A percentile compares a stretch with the other conserved stretches of the same genome.
phyloP scores from a whole-genome alignment of 2,797 vertebrate genomes.

The Clarias fuscus region DNA sequence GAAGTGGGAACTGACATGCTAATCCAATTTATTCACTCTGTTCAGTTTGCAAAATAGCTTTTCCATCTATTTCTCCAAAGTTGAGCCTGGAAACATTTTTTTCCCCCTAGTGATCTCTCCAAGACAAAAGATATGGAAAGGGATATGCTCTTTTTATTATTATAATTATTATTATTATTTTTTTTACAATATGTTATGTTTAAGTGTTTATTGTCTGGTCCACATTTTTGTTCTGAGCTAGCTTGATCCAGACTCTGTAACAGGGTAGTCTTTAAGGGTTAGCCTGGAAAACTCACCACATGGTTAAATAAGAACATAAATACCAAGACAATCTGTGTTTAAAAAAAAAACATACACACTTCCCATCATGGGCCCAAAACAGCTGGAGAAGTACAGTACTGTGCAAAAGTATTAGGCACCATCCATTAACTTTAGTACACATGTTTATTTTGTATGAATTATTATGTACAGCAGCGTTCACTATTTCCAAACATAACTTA shows the following conservation, averaged over 20 bases:
- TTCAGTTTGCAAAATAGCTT: background rate
- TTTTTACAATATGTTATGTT: background rate
- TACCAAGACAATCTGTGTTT: background rate
- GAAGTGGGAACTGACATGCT: background rate
- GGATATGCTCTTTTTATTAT: background rate
- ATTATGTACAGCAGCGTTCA: no score
- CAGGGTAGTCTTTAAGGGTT: background rate
- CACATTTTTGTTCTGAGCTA: background rate
- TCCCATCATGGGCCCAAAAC: constrained; percentile 10
- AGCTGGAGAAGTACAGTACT: constrained; percentile 13
- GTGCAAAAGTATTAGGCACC: no score
- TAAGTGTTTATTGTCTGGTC: background rate
- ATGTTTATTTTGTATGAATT: no score
- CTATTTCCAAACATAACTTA: no score
- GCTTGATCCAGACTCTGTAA: background rate
- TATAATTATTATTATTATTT: no score
- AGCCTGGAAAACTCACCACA: constrained; percentile 6
- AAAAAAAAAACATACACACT: constrained; percentile 21
- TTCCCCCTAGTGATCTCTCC: background rate
- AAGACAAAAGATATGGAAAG: background rate
- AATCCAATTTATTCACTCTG: background rate
- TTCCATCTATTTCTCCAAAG: background rate
- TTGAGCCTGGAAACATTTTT: background rate
- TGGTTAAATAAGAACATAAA: constrained; percentile 19
- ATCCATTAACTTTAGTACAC: no score